A percentile compares a stretch with the other conserved stretches of the same genome.
phyloP scores from a whole-genome alignment of 2,888 invertebrate genomes.

The Spodoptera picta region DNA sequence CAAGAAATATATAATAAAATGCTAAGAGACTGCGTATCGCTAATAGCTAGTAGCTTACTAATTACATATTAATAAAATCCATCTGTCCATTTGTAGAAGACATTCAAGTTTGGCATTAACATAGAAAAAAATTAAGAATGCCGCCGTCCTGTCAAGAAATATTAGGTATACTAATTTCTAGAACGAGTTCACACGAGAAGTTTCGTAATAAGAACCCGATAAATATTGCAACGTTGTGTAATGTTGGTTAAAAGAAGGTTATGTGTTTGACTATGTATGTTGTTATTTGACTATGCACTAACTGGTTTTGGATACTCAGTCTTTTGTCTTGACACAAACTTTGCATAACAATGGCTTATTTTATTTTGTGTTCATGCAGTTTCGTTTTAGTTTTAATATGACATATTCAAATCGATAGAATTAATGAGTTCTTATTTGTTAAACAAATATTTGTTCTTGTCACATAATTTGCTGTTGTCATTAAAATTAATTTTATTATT shows the following conservation, averaged over 20 bases:
- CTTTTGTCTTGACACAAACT: constrained; percentile 18
- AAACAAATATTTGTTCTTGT: too few species aligned
- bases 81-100: too few species aligned
- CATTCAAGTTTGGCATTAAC: too few species aligned
- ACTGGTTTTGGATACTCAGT: constrained; percentile 14
- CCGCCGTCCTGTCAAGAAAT: constrained; percentile 3
- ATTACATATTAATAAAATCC: too few species aligned
- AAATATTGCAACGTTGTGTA: constrained; percentile 37
- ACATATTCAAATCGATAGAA: background rate
- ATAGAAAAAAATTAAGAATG: too few species aligned
- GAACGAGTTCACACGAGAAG: constrained; percentile 43
- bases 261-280: constrained; percentile 38
- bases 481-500: too few species aligned
- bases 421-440: too few species aligned
- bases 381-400: constrained; percentile 5
- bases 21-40: too few species aligned
- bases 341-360: constrained; percentile 35
- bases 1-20: too few species aligned
- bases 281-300: constrained; percentile 15
- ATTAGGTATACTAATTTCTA: constrained; percentile 26
- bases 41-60: too few species aligned
- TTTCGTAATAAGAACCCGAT: constrained; percentile 40
- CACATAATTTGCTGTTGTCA: too few species aligned
- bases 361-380: too few species aligned
- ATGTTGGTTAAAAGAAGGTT: constrained; percentile 34